These are phyloP conservation scores for Parambassis ranga DNA, from an alignment of 2,797 vertebrate species.

Conservation along the genomic window DNA sequence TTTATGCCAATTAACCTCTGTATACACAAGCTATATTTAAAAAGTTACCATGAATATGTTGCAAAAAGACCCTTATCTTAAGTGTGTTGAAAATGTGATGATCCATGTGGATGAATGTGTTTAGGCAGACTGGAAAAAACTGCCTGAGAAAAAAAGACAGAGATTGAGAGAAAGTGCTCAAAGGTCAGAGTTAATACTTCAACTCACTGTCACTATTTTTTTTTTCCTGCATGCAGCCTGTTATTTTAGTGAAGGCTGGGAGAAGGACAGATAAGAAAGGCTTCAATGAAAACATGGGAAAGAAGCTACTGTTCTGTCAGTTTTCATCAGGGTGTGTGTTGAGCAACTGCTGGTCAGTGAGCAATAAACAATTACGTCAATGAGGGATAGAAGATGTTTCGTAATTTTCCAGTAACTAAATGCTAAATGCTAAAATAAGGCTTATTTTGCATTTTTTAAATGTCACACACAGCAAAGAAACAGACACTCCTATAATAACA, in stretches of 20 bases:
- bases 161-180: slow-evolving; percentile 32
- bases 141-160: slow-evolving; percentile 16
- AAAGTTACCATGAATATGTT: not conserved
- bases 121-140: slow-evolving; percentile 1
- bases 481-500: too few species aligned
- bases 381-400: not conserved
- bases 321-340: slow-evolving; percentile 13
- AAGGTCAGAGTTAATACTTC: slow-evolving; percentile 59
- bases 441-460: too few species aligned
- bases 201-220: slow-evolving; percentile 29
- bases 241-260: slow-evolving; percentile 30
- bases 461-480: too few species aligned
- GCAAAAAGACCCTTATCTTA: slow-evolving; percentile 11
- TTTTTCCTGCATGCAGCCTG: not conserved
- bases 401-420: not conserved
- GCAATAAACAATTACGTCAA: not conserved
- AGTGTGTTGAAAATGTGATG: slow-evolving; percentile 1
- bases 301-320: slow-evolving; percentile 3
- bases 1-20: not conserved
- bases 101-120: slow-evolving; percentile 2
- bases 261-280: slow-evolving; percentile 32
- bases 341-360: not conserved
- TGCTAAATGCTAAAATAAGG: too few species aligned
- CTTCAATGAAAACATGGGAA: slow-evolving; percentile 38
- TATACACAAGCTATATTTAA: not conserved